These are phyloP conservation scores for Beroe ovata DNA, from an alignment of 37 sponge, comb jelly and placozoan species.

Conservation along the genomic window DNA sequence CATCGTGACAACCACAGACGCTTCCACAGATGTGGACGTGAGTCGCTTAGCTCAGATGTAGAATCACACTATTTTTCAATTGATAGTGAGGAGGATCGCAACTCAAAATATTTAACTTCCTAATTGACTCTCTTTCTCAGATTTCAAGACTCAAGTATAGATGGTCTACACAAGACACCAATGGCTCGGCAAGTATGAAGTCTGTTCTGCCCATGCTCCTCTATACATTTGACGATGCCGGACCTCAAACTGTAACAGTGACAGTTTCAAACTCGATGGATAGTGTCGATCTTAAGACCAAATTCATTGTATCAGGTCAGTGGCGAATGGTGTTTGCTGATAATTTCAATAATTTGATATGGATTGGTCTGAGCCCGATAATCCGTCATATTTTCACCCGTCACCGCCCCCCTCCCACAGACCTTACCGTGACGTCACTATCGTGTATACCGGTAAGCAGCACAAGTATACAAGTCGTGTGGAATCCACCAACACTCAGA, in stretches of 20 bases:
- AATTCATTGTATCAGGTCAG: background rate
- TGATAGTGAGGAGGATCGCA: no score
- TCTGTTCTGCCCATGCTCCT: slow-evolving; percentile 44
- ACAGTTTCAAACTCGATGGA: slow-evolving; percentile 24
- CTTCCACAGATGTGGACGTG: background rate
- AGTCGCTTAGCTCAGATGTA: background rate
- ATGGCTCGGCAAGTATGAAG: background rate
- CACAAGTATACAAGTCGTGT: slow-evolving; percentile 20
- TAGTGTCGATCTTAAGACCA: background rate
- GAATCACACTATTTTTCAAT: background rate
- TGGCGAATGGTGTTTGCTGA: background rate
- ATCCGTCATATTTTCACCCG: background rate
- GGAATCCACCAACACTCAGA: slow-evolving; percentile 20
- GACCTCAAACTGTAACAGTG: background rate
- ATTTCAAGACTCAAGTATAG: background rate
- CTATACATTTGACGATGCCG: background rate
- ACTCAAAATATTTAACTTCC: background rate
- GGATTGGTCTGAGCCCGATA: no score
- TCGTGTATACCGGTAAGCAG: background rate
- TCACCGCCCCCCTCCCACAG: background rate
- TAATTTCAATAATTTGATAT: no score
- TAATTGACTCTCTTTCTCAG: background rate
- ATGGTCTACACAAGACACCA: background rate
- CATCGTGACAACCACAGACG: slow-evolving; percentile 16
- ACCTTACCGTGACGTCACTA: slow-evolving; percentile 2